Evolutionary conservation across 2,888 invertebrate species (phyloP).

Genomic region (Eupithecia centaureata): DNA sequence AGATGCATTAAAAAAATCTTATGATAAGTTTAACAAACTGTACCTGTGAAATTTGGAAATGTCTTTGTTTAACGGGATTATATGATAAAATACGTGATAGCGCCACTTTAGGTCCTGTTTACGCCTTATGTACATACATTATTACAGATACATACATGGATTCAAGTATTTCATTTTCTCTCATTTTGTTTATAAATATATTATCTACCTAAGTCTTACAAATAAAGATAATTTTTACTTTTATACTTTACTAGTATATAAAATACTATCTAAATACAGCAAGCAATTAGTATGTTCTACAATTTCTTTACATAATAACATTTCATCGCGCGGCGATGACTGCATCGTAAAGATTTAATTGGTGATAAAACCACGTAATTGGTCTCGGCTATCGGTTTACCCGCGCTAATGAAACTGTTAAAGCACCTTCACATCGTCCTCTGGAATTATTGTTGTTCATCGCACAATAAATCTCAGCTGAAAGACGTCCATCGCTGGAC

Average conservation of each 20-base stretch:
- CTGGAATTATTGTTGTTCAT: background rate
- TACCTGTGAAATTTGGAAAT: too few species aligned
- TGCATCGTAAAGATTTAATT: conserved; percentile 51
- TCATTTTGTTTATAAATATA: too few species aligned
- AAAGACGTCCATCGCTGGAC: background rate
- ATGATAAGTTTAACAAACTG: too few species aligned
- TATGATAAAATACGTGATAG: too few species aligned
- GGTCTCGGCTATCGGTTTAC: conserved; percentile 64
- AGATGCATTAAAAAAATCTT: too few species aligned
- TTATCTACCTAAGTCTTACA: too few species aligned
- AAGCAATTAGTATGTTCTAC: conserved; percentile 11
- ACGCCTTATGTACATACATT: too few species aligned
- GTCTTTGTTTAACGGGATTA: too few species aligned
- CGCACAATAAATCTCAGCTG: background rate
- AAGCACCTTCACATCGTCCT: background rate
- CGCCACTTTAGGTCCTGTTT: too few species aligned
- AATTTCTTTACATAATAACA: conserved; percentile 32
- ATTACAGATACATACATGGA: too few species aligned
- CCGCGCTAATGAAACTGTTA: conserved; percentile 69
- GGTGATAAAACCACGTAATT: conserved; percentile 51
- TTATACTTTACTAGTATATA: background rate
- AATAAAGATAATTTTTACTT: too few species aligned
- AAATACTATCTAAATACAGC: background rate
- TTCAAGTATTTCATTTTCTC: too few species aligned
- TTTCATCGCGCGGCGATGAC: conserved; percentile 41